Conservation (phyloP, 2,797 vertebrate species). For the Catostomus latipinnis region DNA sequence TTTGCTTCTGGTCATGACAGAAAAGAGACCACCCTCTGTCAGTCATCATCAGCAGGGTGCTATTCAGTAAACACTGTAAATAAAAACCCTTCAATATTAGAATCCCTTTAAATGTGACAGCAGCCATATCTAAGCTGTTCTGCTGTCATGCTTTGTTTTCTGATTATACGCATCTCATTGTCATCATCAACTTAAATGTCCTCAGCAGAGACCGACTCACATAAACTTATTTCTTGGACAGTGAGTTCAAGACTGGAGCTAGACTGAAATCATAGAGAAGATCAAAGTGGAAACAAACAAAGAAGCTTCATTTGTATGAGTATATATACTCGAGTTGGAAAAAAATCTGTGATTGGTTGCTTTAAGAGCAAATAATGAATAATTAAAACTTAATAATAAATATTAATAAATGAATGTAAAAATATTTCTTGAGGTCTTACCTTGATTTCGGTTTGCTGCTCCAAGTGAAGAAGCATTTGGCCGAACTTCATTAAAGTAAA, state of each 20-base stretch:
- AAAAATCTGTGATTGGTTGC: slow-evolving; percentile 44
- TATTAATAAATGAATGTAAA: background rate
- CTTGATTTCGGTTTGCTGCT: slow-evolving; percentile 99
- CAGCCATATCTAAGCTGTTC: background rate
- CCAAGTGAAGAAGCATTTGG: slow-evolving; percentile 98
- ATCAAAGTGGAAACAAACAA: slow-evolving; percentile 14
- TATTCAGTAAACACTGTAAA: background rate
- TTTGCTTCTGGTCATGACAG: slow-evolving; percentile 35
- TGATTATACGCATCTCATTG: slow-evolving; percentile 3
- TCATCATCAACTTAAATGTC: background rate
- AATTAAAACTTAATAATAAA: no score
- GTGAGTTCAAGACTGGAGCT: background rate
- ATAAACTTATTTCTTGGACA: background rate
- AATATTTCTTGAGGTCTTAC: slow-evolving; percentile 79
- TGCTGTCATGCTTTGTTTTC: background rate
- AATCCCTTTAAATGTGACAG: slow-evolving; percentile 7
- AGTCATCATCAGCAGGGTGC: slow-evolving; percentile 10
- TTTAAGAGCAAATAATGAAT: background rate
- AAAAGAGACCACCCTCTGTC: slow-evolving; percentile 19
- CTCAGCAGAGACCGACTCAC: background rate
- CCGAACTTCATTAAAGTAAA: slow-evolving; percentile 86
- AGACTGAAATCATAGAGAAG: background rate
- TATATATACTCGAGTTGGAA: slow-evolving; percentile 69
- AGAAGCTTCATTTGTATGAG: background rate
- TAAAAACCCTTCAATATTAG: slow-evolving; percentile 6